Conservation (phyloP, 2,888 invertebrate species). For the Sclerodermus sp. region DNA sequence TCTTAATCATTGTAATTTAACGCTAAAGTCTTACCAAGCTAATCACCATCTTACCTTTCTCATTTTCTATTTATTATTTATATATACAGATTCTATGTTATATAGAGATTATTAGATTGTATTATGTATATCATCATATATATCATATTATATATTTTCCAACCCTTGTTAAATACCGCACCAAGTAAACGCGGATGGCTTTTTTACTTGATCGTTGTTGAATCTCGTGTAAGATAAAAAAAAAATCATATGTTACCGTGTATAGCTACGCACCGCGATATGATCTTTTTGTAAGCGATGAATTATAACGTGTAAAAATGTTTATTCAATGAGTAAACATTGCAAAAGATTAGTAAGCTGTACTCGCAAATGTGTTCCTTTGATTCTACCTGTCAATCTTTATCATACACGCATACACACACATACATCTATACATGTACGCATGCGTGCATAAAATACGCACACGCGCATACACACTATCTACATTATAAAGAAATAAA, state of each 20-base stretch:
- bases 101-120: constrained; percentile 55
- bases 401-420: not conserved
- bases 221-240: constrained; percentile 54
- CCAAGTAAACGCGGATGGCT: constrained; percentile 48
- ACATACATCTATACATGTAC: not conserved
- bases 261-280: constrained; percentile 46
- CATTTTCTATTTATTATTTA: constrained; percentile 49
- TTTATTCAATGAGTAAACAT: constrained; percentile 42
- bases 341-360: constrained; percentile 45
- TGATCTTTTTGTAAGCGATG: constrained; percentile 47
- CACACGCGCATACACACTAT: no score
- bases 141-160: constrained; percentile 51
- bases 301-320: constrained; percentile 40
- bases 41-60: constrained; percentile 14
- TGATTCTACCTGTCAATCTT: constrained; percentile 15
- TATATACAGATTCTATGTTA: constrained; percentile 50
- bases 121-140: constrained; percentile 53
- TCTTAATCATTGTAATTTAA: constrained; percentile 31
- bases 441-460: no score
- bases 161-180: constrained; percentile 54
- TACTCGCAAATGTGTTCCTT: constrained; percentile 36
- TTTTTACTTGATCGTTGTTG: constrained; percentile 55
- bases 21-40: constrained; percentile 34
- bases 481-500: not conserved
- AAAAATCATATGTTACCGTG: constrained; percentile 48